Evolutionary conservation across 2,888 invertebrate genomes (phyloP), one percentile per base, ranked within the genome.

Genomic region (Rotaria macrura): DNA sequence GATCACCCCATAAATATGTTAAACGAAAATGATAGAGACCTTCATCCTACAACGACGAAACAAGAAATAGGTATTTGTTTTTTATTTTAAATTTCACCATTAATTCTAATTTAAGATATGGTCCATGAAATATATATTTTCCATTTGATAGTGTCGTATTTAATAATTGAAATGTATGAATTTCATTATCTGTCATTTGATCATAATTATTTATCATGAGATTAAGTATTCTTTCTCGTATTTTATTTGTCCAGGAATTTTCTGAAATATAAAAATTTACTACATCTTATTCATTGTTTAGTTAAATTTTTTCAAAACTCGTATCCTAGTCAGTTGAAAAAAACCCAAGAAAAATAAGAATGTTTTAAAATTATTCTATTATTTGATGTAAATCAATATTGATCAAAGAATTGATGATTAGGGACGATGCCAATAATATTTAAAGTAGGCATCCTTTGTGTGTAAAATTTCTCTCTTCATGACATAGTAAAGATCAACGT

Each of bases 1-100:
- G 43, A 79, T 79, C 79, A 43, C 79, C 79, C 79, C 79, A 79
- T 43, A 79, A 43, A 43, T 79, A 79, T n/a, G 79, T 79, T 25
- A 79, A 25, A 4, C 79, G 79, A 43, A 79, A 43, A 79, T 79
- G 79, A 14, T 43, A 79, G 3, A 79, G 79, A 43, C 79, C 79
- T 79, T 79, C 79, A 43, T 79, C 43, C 79, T 79, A 9, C 25
- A 40, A 65, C 29, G 9, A 65, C 14, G 29, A 65, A 65, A 14
- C 5, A 2, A 34, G 38, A 34, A 20, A 20, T 34, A 25, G 14
- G 25, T 29, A 29, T 6, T 14, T 43, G 40, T n/a, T n/a, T 79
- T n/a, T 40, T 25, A 23, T 74, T 38, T 23, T 34, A 10, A 10
- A 25, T 43, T 43, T 43, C 43, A 79, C 79, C 43, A 79, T 25